A percentile compares a stretch with the other conserved stretches of the same genome.
These are phyloP conservation scores for Lordiphosa andalusiaca DNA, from an alignment of 2,888 invertebrate genomes.

Conservation along the genomic window DNA sequence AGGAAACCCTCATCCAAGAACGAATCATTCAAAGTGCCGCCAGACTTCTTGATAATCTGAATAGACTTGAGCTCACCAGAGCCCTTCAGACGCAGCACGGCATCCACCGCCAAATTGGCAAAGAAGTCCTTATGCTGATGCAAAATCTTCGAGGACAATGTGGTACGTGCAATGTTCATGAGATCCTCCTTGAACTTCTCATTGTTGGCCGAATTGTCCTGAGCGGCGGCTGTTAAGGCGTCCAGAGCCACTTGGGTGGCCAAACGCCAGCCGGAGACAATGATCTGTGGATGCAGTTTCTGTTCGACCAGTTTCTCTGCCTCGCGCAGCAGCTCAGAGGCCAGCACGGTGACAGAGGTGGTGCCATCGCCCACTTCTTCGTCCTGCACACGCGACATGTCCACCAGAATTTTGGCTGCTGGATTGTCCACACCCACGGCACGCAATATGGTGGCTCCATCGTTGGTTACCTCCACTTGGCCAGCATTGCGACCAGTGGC, in stretches of 20 bases:
- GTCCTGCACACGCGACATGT: slow-evolving; percentile 99
- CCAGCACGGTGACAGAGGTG: slow-evolving; percentile 97
- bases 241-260: slow-evolving; percentile 91
- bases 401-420: slow-evolving; percentile 99
- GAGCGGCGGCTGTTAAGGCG: slow-evolving; percentile 89
- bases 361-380: slow-evolving; percentile 99
- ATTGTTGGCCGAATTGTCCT: slow-evolving; percentile 90
- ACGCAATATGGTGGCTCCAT: slow-evolving; percentile 98
- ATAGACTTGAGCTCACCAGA: slow-evolving; percentile 97
- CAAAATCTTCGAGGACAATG: slow-evolving; percentile 98
- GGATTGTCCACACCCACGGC: slow-evolving; percentile 99
- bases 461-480: slow-evolving; percentile 97
- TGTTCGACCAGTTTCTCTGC: slow-evolving; percentile 96
- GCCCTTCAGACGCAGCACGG: slow-evolving; percentile 95
- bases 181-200: slow-evolving; percentile 92
- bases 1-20: slow-evolving; percentile 97
- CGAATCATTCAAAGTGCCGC: slow-evolving; percentile 95
- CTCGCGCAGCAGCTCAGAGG: slow-evolving; percentile 95
- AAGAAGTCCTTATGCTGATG: slow-evolving; percentile 98
- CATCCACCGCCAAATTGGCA: slow-evolving; percentile 96
- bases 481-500: slow-evolving; percentile 90
- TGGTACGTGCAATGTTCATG: slow-evolving; percentile 97
- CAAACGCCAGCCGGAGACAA: slow-evolving; percentile 96
- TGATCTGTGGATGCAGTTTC: slow-evolving; percentile 98
- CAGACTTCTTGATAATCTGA: slow-evolving; percentile 98